These are phyloP conservation scores for Psittacus erithacus DNA, from an alignment of 2,113 vertebrate genomes.

Conservation along the genomic window DNA sequence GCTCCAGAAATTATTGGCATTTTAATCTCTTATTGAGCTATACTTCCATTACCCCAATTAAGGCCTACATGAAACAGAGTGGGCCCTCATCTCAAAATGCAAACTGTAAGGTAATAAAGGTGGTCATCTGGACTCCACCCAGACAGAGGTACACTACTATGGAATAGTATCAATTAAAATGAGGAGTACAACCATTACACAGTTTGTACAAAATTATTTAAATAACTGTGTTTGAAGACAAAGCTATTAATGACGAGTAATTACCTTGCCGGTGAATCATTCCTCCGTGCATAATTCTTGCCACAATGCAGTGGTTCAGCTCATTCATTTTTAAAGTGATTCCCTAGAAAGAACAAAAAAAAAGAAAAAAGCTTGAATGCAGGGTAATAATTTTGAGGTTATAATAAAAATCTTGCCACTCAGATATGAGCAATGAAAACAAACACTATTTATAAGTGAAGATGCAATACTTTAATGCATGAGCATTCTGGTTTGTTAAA, in stretches of 20 bases:
- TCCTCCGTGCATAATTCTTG: slow-evolving; percentile 97
- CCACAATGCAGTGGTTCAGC: slow-evolving; percentile 96
- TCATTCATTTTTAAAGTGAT: slow-evolving; percentile 99
- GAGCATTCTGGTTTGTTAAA: background rate
- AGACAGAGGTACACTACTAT: background rate
- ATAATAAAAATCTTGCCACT: background rate
- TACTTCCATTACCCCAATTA: background rate
- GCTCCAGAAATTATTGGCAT: background rate
- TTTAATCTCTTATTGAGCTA: background rate
- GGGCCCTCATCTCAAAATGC: background rate
- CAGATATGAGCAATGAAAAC: background rate
- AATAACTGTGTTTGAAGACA: background rate
- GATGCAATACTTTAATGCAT: background rate
- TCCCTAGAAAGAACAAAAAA: slow-evolving; percentile 79
- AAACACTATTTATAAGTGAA: background rate
- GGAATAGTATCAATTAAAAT: background rate
- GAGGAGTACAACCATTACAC: background rate
- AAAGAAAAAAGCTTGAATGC: background rate
- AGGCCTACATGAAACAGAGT: background rate
- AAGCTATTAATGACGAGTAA: background rate
- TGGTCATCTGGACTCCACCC: background rate
- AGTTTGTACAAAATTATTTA: background rate
- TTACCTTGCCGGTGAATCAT: slow-evolving; percentile 99
- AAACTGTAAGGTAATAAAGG: background rate
- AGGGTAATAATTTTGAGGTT: background rate